Conservation (phyloP, 2,113 vertebrate genomes). For the Syngnathus floridae region DNA sequence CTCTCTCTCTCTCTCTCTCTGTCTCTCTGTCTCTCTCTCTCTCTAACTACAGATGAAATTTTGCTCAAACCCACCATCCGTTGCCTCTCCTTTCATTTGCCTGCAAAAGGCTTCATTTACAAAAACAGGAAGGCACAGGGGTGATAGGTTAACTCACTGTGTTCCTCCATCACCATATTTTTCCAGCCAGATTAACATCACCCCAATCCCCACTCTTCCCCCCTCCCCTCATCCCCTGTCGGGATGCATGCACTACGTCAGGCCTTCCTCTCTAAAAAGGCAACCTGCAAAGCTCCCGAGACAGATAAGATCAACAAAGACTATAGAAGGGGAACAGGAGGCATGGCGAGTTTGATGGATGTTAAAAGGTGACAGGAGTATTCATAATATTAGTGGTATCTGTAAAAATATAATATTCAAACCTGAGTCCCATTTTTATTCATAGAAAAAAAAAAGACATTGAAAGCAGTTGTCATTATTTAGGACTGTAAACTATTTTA, state of each 20-base stretch:
- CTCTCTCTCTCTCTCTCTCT: no score
- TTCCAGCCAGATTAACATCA: constrained; percentile 24
- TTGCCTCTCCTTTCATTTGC: neutral
- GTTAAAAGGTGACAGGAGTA: neutral
- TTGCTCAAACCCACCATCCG: neutral
- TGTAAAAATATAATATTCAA: neutral
- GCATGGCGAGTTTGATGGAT: constrained; percentile 2
- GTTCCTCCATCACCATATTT: constrained; percentile 26
- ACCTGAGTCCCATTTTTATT: neutral
- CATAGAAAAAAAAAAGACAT: neutral
- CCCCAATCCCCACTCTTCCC: neutral
- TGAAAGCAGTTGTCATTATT: neutral
- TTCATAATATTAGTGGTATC: neutral
- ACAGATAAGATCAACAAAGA: constrained; percentile 37
- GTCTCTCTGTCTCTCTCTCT: neutral
- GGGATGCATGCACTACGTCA: constrained; percentile 49
- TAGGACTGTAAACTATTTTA: neutral
- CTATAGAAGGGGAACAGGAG: constrained; percentile 11
- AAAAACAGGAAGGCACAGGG: constrained; percentile 52
- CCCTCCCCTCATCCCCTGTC: constrained; percentile 35
- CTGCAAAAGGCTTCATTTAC: neutral
- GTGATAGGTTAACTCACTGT: constrained; percentile 31
- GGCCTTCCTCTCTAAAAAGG: constrained; percentile 58
- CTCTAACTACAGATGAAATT: constrained; percentile 12
- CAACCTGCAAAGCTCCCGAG: constrained; percentile 34